A percentile compares a stretch with the other conserved stretches of the same genome.
phyloP scores from a whole-genome alignment of 2,113 vertebrate genomes.

The Bos javanicus region DNA sequence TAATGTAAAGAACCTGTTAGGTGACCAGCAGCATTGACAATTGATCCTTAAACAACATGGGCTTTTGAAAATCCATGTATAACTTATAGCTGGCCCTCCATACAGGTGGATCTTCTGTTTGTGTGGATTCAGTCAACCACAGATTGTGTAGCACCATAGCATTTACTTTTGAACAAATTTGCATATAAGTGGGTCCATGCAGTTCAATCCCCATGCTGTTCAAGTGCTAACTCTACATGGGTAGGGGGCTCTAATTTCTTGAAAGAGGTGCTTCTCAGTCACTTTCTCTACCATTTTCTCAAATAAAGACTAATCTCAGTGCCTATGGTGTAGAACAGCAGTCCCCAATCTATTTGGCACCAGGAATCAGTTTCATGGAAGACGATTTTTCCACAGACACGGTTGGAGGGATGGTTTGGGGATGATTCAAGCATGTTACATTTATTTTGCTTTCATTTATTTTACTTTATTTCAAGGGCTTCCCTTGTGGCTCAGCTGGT shows the following conservation, averaged over 20 bases:
- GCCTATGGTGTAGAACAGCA: neutral
- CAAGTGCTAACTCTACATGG: no score
- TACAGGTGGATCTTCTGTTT: neutral
- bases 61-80: neutral
- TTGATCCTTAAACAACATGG: neutral
- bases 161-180: neutral
- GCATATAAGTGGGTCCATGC: neutral
- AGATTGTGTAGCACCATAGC: fast-evolving
- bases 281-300: neutral
- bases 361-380: neutral
- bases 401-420: neutral
- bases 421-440: neutral
- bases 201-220: neutral
- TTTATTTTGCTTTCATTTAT: neutral
- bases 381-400: neutral
- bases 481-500: neutral
- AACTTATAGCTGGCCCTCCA: neutral
- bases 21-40: neutral
- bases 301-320: neutral
- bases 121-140: neutral
- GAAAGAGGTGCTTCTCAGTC: neutral
- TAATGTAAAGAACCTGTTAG: neutral
- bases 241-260: neutral
- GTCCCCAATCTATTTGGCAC: neutral
- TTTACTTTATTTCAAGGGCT: neutral